phyloP scores from a whole-genome alignment of 2,113 vertebrate species.

The Pterocles orientalis region DNA sequence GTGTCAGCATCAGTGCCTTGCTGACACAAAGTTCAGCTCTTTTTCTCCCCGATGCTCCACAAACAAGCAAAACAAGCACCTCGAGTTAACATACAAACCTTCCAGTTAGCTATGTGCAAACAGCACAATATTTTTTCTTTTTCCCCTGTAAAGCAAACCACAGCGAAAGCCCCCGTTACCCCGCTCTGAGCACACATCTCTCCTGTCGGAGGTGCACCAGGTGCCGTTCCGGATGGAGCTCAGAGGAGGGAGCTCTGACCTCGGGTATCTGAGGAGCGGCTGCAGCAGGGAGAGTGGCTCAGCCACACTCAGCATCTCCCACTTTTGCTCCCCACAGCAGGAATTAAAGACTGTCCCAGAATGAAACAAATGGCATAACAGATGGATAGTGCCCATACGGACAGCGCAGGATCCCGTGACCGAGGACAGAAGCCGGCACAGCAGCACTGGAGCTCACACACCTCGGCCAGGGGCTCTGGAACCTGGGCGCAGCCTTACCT shows the following conservation, averaged over 20 bases:
- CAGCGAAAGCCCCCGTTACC: neutral
- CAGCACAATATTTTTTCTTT: fast-evolving
- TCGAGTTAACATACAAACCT: neutral
- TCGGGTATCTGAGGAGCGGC: fast-evolving
- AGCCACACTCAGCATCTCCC: fast-evolving
- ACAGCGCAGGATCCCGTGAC: fast-evolving
- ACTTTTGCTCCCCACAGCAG: fast-evolving
- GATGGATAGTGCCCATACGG: fast-evolving
- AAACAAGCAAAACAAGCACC: neutral
- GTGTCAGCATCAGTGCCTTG: neutral
- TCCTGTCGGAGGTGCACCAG: neutral
- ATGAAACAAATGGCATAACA: fast-evolving
- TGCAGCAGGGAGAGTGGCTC: neutral
- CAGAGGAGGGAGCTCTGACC: slow-evolving; percentile 31
- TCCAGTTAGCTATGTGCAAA: neutral
- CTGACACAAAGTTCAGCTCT: neutral
- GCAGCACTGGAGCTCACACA: neutral
- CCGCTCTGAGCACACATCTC: fast-evolving
- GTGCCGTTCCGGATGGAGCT: neutral
- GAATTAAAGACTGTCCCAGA: neutral
- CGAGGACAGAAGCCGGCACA: neutral
- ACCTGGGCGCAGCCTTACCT: neutral
- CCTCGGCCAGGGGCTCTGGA: no score
- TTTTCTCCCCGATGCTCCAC: neutral
- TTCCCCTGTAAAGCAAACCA: fast-evolving